Base-by-base conservation (phyloP, 2,797 vertebrate species). In the Falco cherrug region DNA sequence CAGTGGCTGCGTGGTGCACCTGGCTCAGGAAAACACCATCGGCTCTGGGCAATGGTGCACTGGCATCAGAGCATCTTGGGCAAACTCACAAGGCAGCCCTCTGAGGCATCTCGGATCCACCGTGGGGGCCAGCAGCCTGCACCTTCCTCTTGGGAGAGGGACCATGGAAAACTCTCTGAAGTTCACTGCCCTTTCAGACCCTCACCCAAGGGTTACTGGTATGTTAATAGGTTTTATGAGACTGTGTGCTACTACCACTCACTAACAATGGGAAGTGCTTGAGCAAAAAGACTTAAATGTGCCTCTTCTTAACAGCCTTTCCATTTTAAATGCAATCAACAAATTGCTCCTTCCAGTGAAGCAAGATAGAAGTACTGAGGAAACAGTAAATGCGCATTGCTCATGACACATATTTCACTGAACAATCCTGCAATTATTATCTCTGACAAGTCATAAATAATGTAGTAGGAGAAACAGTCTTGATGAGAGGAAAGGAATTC, bases 1-100 rank as follows among this genome's bases (percentile, higher is more conserved):
- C 41, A 6, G 54, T 2, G 3, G 20, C 37, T 22, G 47, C 3
- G 2, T 2, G 3, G 33, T 15, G 33, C 26, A 4, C 0, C 16
- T 33, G 54, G 33, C 31, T n/a, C 56, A 5, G 17, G 37, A 31
- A 11, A 39, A 22, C 9, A 9, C 35, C 11, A 1, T 13, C 3
- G 2, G 22, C 47, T 54, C 41, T 0, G 1, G 16, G 8, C 0
- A 11, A 33, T 47, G 78, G 9, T 4, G 26, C 12, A 2, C 6
- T 9, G 39, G 11, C 35, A 8, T 10, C 11, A 18, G 63, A 25
- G 29, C 16, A 7, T 4, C 64, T 14, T 1, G 5, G 43, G 17
- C 35, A 50, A 21, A 3, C 26, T 11, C 5, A 22, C 16, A 25
- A 6, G 26, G 57, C 31, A 45, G n/a, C 11, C 5, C 13, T 24